These are phyloP conservation scores for Sebastiscus tertius DNA, from an alignment of 2,797 vertebrate species.

Conservation along the genomic window DNA sequence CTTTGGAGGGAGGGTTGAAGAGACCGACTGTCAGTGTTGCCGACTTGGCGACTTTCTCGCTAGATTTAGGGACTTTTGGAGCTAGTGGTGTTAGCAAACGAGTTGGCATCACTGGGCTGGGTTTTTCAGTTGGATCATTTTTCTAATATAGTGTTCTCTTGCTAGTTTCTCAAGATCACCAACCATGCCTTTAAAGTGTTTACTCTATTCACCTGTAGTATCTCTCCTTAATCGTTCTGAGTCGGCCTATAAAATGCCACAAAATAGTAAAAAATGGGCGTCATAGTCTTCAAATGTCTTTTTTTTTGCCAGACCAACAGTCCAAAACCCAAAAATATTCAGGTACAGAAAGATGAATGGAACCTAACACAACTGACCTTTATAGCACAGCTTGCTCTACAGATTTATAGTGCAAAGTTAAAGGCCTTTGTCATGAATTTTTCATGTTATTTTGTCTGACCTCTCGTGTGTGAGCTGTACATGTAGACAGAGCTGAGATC, in stretches of 20 bases:
- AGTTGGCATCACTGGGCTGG: too few relatives aligned
- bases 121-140: too few relatives aligned
- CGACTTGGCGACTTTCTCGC: too few relatives aligned
- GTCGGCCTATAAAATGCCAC: neutral
- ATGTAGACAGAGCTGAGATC: slow-evolving; percentile 22
- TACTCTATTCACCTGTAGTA: neutral
- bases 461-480: neutral
- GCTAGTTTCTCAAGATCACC: too few relatives aligned
- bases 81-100: too few relatives aligned
- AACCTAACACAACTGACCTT: neutral
- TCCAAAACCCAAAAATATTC: neutral
- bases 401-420: neutral
- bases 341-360: neutral
- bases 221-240: neutral
- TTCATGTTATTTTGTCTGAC: neutral
- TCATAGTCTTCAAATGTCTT: neutral
- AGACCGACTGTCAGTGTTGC: too few relatives aligned
- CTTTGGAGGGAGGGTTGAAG: too few relatives aligned
- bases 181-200: too few relatives aligned
- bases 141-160: accelerated
- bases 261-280: neutral
- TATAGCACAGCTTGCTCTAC: neutral
- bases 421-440: slow-evolving; percentile 1
- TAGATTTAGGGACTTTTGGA: too few relatives aligned
- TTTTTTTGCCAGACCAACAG: neutral